Conservation (phyloP, 1,140 invertebrate genomes). For the Hypsibius dujardini region DNA sequence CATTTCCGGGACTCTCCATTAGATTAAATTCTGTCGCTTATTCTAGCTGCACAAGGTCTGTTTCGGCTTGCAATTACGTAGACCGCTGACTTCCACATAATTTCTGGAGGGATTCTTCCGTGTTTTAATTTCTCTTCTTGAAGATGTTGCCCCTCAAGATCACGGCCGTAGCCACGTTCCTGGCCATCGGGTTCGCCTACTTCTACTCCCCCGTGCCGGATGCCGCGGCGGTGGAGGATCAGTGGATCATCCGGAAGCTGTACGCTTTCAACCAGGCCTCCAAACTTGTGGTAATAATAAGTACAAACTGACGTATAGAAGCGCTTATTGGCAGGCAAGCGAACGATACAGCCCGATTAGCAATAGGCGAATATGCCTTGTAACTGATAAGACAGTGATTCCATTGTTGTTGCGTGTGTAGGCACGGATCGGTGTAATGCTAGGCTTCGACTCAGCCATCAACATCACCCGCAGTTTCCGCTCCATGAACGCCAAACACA, state of each 20-base stretch:
- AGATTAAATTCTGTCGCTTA: no score
- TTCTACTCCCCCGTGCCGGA: conserved; percentile 7
- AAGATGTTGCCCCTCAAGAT: not conserved
- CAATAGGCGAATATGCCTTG: no score
- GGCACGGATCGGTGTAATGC: not conserved
- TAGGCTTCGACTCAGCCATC: not conserved
- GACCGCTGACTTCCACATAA: no score
- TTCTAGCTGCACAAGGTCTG: no score
- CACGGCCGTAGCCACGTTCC: not conserved
- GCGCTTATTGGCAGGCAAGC: no score
- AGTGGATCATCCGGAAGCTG: not conserved
- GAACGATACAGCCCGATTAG: no score
- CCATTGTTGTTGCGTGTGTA: not conserved
- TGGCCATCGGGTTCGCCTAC: not conserved
- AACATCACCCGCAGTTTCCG: conserved; percentile 3
- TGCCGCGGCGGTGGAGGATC: not conserved
- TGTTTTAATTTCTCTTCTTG: no score
- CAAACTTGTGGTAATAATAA: not conserved
- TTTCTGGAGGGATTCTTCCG: no score
- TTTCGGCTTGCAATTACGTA: no score
- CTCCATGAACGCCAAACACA: no score
- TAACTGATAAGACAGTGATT: not conserved
- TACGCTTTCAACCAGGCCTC: not conserved
- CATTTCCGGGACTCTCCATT: no score
- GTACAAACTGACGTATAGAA: no score